Conservation (phyloP, 2,797 vertebrate species). For the Lutjanus argentimaculatus region DNA sequence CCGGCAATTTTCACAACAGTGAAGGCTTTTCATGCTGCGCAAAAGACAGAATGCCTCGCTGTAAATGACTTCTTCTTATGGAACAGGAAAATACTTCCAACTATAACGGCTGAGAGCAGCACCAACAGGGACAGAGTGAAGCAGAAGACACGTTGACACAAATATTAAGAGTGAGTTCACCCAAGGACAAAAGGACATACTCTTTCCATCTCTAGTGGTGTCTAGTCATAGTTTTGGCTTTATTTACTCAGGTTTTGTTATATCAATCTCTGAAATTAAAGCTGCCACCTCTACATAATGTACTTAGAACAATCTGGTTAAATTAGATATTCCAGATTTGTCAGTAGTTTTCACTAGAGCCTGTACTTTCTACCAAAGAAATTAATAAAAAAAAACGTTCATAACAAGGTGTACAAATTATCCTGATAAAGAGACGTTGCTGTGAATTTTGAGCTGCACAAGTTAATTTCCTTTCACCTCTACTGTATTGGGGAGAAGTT, state of each 20-base stretch:
- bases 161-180: background rate
- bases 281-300: background rate
- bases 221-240: background rate
- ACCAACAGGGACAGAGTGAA: background rate
- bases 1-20: constrained; percentile 25
- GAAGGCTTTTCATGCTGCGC: constrained; percentile 26
- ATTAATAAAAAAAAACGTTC: background rate
- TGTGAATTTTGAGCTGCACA: background rate
- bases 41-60: background rate
- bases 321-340: too few relatives aligned
- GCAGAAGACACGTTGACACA: background rate
- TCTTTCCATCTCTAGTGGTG: background rate
- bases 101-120: background rate
- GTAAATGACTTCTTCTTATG: constrained; percentile 21
- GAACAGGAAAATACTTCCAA: constrained; percentile 2
- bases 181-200: background rate
- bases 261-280: background rate
- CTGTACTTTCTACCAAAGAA: background rate
- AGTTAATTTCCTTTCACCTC: background rate
- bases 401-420: background rate
- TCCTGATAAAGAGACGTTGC: background rate
- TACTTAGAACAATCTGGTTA: background rate
- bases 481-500: background rate
- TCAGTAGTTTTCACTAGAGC: too few relatives aligned
- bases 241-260: background rate